phyloP scores from a whole-genome alignment of 1,140 invertebrate genomes.

The Wiebesia pumilae region DNA sequence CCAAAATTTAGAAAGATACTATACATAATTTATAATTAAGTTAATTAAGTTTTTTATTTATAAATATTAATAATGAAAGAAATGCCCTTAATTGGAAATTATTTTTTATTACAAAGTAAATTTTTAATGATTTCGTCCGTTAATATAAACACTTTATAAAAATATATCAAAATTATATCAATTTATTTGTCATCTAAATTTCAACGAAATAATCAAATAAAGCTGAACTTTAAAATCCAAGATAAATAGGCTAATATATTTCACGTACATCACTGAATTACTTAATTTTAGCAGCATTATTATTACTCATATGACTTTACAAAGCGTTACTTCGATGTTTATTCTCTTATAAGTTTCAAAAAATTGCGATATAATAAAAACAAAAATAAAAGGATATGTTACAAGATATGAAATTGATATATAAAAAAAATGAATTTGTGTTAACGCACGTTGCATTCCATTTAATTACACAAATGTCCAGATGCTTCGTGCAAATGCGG shows the following conservation, averaged over 20 bases:
- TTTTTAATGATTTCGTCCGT: too few relatives aligned
- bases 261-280: neutral
- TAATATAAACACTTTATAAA: too few relatives aligned
- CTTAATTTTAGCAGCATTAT: neutral
- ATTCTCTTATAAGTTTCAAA: neutral
- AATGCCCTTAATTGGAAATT: too few relatives aligned
- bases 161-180: too few relatives aligned
- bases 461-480: neutral
- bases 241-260: neutral
- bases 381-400: constrained; percentile 9
- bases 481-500: constrained; percentile 28
- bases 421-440: too few relatives aligned
- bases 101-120: too few relatives aligned
- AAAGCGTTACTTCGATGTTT: constrained; percentile 17
- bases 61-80: too few relatives aligned
- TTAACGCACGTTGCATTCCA: neutral
- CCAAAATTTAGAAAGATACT: too few relatives aligned
- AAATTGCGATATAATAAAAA: neutral
- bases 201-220: neutral
- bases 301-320: constrained; percentile 16
- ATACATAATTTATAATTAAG: too few relatives aligned
- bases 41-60: too few relatives aligned
- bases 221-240: neutral
- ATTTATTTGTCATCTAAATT: neutral
- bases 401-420: neutral